Evolutionary conservation across 1,140 invertebrate genomes (phyloP).

Genomic region (Caenorhabditis elegans): DNA sequence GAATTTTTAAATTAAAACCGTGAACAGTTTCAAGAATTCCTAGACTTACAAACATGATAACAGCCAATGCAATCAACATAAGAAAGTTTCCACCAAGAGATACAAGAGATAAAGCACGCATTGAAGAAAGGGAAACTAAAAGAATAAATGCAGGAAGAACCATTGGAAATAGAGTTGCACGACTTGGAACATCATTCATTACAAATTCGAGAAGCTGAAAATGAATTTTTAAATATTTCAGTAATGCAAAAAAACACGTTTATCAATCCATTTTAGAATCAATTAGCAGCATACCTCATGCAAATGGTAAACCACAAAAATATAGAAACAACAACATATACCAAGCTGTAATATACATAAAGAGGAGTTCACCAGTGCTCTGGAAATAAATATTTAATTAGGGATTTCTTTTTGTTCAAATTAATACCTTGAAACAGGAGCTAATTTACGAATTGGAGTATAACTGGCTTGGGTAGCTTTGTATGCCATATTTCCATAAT

Average conservation of each 20-base stretch:
- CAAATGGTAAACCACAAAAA: conserved; percentile 56
- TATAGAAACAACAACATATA: conserved; percentile 63
- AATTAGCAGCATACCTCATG: conserved; percentile 49
- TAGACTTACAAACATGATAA: conserved; percentile 58
- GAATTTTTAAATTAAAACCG: conserved; percentile 31
- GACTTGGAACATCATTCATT: background rate
- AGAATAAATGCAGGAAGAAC: conserved; percentile 43
- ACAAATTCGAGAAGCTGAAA: conserved; percentile 48
- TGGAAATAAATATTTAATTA: conserved; percentile 10
- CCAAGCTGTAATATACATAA: conserved; percentile 55
- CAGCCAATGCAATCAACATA: conserved; percentile 54
- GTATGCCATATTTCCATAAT: conserved; percentile 58
- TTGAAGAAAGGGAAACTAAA: conserved; percentile 41
- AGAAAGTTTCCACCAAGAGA: conserved; percentile 54
- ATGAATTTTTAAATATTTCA: too few species aligned
- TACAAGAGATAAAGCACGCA: conserved; percentile 36
- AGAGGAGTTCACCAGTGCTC: conserved; percentile 40
- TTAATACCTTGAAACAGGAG: conserved; percentile 40
- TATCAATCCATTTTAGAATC: too few species aligned
- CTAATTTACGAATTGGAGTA: conserved; percentile 34
- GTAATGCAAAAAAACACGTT: too few species aligned
- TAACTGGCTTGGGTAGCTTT: conserved; percentile 56
- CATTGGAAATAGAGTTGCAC: conserved; percentile 8
- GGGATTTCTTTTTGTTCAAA: background rate
- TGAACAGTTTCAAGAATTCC: background rate